Conservation (phyloP, 1,140 invertebrate species). For the Archivesica marissinica region DNA sequence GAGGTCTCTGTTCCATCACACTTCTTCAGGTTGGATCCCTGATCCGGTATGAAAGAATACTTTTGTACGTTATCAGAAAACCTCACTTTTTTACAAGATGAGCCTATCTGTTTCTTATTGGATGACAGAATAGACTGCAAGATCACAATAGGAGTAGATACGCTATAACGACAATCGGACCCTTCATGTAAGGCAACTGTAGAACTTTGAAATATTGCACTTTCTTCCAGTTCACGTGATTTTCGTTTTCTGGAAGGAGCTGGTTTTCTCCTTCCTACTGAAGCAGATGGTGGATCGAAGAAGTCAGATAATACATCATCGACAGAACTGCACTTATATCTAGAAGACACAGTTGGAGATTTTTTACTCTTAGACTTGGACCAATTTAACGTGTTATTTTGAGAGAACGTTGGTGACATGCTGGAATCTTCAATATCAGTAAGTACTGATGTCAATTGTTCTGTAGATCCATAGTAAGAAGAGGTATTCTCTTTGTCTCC, state of each 20-base stretch:
- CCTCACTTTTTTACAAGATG: slow-evolving; percentile 54
- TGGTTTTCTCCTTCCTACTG: slow-evolving; percentile 61
- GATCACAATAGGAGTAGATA: neutral
- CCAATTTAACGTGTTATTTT: neutral
- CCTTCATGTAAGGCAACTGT: no score
- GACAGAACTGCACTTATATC: slow-evolving; percentile 20
- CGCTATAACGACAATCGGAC: neutral
- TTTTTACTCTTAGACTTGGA: neutral
- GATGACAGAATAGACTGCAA: slow-evolving; percentile 61
- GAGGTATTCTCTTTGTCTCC: neutral
- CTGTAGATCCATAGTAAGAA: neutral
- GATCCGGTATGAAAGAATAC: slow-evolving; percentile 11
- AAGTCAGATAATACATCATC: slow-evolving; percentile 70
- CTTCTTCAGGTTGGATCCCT: slow-evolving; percentile 3
- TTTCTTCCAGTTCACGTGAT: slow-evolving; percentile 23
- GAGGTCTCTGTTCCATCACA: no score
- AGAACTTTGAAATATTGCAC: neutral
- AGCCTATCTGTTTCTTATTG: slow-evolving; percentile 20
- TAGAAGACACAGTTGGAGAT: neutral
- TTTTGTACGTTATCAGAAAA: slow-evolving; percentile 48
- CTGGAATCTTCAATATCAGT: neutral
- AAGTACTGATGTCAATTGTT: neutral
- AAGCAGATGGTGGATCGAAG: slow-evolving; percentile 69
- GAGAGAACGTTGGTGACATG: slow-evolving; percentile 44
- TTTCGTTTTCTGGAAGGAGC: slow-evolving; percentile 66